These are phyloP conservation scores for Pelodytes ibericus DNA, from an alignment of 2,797 vertebrate species.

Conservation along the genomic window DNA sequence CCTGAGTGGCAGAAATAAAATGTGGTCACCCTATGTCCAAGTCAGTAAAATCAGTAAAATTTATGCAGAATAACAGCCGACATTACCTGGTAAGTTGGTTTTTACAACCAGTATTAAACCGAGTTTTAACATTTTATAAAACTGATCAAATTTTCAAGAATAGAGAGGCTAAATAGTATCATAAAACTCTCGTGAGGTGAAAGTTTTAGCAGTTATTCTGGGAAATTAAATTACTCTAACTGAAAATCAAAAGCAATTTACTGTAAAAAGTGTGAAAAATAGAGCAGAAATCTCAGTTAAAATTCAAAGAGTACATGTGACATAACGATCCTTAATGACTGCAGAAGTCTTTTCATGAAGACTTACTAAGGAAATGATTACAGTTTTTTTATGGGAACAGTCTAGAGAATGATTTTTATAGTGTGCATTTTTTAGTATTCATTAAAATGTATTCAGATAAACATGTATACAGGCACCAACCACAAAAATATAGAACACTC, in stretches of 20 bases:
- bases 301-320: conserved; percentile 26
- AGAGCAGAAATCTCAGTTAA: conserved; percentile 26
- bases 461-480: too few relatives aligned
- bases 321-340: conserved; percentile 37
- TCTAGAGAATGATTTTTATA: too few relatives aligned
- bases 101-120: background rate
- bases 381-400: too few relatives aligned
- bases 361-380: conserved; percentile 32
- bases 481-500: too few relatives aligned
- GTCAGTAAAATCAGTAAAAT: background rate
- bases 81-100: background rate
- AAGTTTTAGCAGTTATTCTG: conserved; percentile 29
- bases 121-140: conserved; percentile 6
- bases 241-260: conserved; percentile 48
- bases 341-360: conserved; percentile 36
- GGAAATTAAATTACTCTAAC: conserved; percentile 48
- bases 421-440: too few relatives aligned
- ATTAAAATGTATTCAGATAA: too few relatives aligned
- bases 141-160: conserved; percentile 9
- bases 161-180: conserved; percentile 9
- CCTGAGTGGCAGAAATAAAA: too few relatives aligned
- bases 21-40: too few relatives aligned
- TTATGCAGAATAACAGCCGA: background rate
- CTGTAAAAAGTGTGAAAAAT: conserved; percentile 39
- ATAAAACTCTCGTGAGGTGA: conserved; percentile 2